A percentile compares a stretch with the other conserved stretches of the same genome.
phyloP scores from a whole-genome alignment of 1,140 invertebrate genomes.

The Ceratosolen fusciceps region DNA sequence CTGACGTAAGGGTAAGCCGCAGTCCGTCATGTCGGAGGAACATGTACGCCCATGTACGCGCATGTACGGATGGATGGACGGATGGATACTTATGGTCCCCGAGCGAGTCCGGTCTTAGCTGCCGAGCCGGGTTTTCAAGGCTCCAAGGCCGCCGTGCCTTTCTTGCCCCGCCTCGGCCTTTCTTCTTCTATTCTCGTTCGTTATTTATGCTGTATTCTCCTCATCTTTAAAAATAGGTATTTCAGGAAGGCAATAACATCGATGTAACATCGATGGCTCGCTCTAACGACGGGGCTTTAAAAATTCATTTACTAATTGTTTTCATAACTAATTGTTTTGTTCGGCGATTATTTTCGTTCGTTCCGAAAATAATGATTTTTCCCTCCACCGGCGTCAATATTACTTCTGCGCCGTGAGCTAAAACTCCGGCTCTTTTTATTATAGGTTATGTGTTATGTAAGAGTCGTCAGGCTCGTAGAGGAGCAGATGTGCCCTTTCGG shows the following conservation, averaged over 20 bases:
- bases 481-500: not conserved
- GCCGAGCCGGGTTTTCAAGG: slow-evolving; percentile 56
- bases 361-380: not conserved
- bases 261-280: not conserved
- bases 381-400: no score
- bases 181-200: slow-evolving; percentile 45
- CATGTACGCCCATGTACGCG: slow-evolving; percentile 5
- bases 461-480: no score
- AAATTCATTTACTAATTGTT: slow-evolving; percentile 6
- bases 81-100: slow-evolving; percentile 19
- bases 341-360: not conserved
- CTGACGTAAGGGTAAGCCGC: slow-evolving; percentile 38
- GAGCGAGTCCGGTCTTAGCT: not conserved
- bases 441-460: not conserved
- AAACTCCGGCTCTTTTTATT: not conserved
- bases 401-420: not conserved
- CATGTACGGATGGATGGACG: no score
- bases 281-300: not conserved
- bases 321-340: slow-evolving; percentile 8
- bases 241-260: not conserved
- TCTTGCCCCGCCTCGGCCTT: slow-evolving; percentile 18
- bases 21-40: slow-evolving; percentile 27
- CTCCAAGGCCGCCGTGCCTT: no score
- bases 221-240: slow-evolving; percentile 46
- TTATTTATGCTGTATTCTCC: slow-evolving; percentile 33